Conservation (phyloP, 92 coral and sea anemone species). For the Desmophyllum pertusum region DNA sequence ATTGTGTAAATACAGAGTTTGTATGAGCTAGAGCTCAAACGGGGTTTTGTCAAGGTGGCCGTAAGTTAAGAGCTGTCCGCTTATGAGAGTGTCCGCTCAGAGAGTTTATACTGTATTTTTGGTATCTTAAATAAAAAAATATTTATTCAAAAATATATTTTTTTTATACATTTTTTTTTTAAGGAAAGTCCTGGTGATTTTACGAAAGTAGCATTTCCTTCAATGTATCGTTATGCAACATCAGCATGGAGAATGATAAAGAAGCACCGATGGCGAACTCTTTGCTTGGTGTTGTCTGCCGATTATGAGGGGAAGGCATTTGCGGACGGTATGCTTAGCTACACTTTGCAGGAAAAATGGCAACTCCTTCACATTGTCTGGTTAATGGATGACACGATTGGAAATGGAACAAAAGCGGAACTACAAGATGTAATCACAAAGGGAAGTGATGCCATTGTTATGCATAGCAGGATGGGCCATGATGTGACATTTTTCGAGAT, state of each 20-base stretch:
- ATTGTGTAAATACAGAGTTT: no score
- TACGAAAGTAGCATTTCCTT: constrained; percentile 6
- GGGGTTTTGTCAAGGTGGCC: no score
- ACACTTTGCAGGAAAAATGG: constrained; percentile 45
- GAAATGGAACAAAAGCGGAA: constrained; percentile 10
- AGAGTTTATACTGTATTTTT: no score
- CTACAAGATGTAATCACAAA: background rate
- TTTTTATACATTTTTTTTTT: background rate
- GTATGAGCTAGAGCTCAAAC: no score
- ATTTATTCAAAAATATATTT: no score
- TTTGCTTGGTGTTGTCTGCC: constrained; percentile 47
- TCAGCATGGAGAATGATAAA: constrained; percentile 24
- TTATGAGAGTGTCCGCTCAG: no score
- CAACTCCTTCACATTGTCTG: constrained; percentile 1
- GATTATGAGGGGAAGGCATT: constrained; percentile 47
- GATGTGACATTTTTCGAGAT: background rate
- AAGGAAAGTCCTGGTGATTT: constrained; percentile 8
- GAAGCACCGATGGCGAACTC: constrained; percentile 60
- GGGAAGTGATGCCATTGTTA: constrained; percentile 36
- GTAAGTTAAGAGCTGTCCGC: no score
- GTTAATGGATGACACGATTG: constrained; percentile 11
- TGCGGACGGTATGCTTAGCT: constrained; percentile 19
- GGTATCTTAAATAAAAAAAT: no score
- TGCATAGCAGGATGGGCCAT: constrained; percentile 14
- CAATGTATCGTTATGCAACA: background rate